Evolutionary conservation across 2,888 invertebrate genomes (phyloP).

Genomic region (Caenorhabditis sp.): DNA sequence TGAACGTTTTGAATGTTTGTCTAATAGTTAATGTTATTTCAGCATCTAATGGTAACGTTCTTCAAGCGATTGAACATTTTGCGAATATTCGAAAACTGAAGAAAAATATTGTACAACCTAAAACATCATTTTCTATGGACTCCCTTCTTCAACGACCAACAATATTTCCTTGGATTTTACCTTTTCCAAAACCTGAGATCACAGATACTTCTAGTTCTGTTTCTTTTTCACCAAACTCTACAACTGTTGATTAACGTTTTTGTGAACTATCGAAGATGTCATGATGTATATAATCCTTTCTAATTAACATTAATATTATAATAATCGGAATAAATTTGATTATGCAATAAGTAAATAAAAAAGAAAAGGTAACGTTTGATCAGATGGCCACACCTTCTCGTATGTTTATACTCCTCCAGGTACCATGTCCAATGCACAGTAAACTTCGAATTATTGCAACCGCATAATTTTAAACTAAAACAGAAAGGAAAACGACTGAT

Average conservation of each 20-base stretch:
- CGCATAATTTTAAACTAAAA: too few relatives aligned
- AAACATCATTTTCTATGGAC: constrained; percentile 43
- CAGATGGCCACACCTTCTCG: too few relatives aligned
- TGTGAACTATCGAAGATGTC: constrained; percentile 16
- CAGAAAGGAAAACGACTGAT: too few relatives aligned
- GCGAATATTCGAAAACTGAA: constrained; percentile 47
- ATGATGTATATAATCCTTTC: not conserved
- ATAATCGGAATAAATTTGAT: too few relatives aligned
- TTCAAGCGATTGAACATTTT: constrained; percentile 89
- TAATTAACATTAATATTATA: not conserved
- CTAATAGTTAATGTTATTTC: constrained; percentile 5
- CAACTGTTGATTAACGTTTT: constrained; percentile 18
- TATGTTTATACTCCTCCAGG: too few relatives aligned
- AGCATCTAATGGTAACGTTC: constrained; percentile 86
- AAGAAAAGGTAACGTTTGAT: too few relatives aligned
- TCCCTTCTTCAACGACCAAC: constrained; percentile 19
- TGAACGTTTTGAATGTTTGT: not conserved
- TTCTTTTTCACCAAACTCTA: constrained; percentile 37
- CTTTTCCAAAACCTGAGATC: constrained; percentile 12
- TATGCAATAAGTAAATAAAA: too few relatives aligned
- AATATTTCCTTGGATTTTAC: constrained; percentile 25
- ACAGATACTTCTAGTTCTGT: constrained; percentile 14
- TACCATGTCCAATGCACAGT: too few relatives aligned
- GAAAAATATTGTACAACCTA: constrained; percentile 3
- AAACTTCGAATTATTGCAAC: too few relatives aligned